Evolutionary conservation across 2,888 invertebrate species (phyloP).

Genomic region (Mimas tiliae): DNA sequence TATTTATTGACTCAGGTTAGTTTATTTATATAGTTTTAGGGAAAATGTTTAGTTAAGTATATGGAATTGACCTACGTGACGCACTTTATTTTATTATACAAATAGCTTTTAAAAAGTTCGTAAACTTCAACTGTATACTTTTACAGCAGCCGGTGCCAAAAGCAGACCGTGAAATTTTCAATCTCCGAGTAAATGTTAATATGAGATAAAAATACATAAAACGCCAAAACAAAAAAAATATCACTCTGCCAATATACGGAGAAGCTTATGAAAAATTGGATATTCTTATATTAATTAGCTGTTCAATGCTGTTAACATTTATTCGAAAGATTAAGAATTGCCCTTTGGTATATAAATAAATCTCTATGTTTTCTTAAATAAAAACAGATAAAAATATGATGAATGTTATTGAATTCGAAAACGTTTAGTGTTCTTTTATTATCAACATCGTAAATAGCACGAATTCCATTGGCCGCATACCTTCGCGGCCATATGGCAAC

Average conservation of each 20-base stretch:
- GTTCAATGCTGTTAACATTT: too few species aligned
- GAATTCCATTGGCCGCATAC: constrained; percentile 25
- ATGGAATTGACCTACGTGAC: constrained; percentile 1
- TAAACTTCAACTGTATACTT: background rate
- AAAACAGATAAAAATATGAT: background rate
- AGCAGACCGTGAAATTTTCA: background rate
- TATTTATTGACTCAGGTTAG: too few species aligned
- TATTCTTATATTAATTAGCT: too few species aligned
- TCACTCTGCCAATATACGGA: too few species aligned
- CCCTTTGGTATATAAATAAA: background rate
- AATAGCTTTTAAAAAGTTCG: background rate
- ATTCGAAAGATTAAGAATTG: too few species aligned
- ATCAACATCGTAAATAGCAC: constrained; percentile 14
- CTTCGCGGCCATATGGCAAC: constrained; percentile 37
- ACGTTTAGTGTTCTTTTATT: background rate
- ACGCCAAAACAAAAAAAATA: too few species aligned
- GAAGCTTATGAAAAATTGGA: too few species aligned
- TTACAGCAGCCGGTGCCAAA: constrained; percentile 7
- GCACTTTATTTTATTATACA: background rate
- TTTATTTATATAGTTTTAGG: background rate
- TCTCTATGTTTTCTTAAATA: background rate
- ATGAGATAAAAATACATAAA: too few species aligned
- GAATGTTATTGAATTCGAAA: background rate
- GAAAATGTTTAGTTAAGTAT: background rate
- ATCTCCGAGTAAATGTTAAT: too few species aligned